Conservation (phyloP, 2,797 vertebrate genomes). For the Gorsachius magnificus region DNA sequence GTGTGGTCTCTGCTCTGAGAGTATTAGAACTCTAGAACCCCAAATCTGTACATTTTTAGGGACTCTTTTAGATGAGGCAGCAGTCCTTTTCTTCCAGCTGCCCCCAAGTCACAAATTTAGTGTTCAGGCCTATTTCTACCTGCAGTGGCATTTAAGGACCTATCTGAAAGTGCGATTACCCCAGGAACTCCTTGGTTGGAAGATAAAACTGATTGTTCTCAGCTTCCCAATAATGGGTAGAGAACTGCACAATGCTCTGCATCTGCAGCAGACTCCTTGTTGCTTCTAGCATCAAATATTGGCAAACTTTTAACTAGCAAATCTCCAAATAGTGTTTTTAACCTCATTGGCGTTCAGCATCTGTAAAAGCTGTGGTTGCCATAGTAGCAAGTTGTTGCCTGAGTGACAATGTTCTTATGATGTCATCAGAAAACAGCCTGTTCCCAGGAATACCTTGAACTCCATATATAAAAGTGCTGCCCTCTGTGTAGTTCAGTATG, state of each 20-base stretch:
- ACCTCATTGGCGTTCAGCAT: slow-evolving; percentile 30
- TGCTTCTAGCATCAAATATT: not conserved
- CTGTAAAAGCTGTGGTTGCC: slow-evolving; percentile 58
- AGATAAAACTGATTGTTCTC: not conserved
- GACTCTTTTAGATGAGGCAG: not conserved
- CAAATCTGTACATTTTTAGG: not conserved
- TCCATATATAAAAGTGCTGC: slow-evolving; percentile 11
- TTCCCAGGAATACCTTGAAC: slow-evolving; percentile 69
- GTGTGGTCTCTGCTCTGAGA: not conserved
- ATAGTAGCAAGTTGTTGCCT: slow-evolving; percentile 69
- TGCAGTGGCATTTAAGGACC: not conserved
- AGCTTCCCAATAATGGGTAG: not conserved
- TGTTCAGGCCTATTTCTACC: not conserved
- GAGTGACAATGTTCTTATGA: slow-evolving; percentile 54
- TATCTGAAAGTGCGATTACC: not conserved
- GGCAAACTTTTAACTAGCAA: slow-evolving; percentile 48
- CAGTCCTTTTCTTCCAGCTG: not conserved
- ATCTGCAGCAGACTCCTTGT: not conserved
- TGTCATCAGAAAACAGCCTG: slow-evolving; percentile 59
- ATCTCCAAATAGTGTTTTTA: slow-evolving; percentile 43
- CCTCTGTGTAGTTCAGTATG: slow-evolving; percentile 8
- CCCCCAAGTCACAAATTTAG: not conserved
- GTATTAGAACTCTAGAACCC: not conserved
- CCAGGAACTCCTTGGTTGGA: not conserved
- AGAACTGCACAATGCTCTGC: not conserved